Conservation (phyloP, 2,888 invertebrate genomes). For the Diarsia dahlii region DNA sequence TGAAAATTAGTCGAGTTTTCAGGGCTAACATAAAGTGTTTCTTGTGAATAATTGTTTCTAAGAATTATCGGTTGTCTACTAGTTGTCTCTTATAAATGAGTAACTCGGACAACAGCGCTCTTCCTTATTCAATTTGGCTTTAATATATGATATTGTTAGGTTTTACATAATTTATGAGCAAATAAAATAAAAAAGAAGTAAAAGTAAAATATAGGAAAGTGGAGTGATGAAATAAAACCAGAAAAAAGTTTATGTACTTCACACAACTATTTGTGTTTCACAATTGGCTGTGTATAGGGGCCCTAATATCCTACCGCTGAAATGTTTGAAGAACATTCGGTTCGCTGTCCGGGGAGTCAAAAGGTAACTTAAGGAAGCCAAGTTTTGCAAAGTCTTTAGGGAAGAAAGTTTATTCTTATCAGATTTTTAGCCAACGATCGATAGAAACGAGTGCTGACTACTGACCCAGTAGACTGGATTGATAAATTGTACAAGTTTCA, state of each 20-base stretch:
- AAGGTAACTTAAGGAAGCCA: constrained; percentile 14
- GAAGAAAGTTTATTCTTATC: constrained; percentile 29
- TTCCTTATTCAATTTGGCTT: too few species aligned
- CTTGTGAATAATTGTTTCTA: too few species aligned
- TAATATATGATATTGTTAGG: too few species aligned
- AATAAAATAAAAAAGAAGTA: not conserved
- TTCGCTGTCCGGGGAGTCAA: constrained; percentile 6
- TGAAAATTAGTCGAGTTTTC: too few species aligned
- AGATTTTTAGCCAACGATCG: constrained; percentile 1
- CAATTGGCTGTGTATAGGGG: not conserved
- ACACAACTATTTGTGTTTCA: not conserved
- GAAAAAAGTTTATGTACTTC: not conserved
- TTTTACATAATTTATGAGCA: too few species aligned
- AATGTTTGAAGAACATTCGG: constrained; percentile 47
- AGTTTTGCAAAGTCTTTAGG: constrained; percentile 15
- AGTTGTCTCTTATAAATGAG: too few species aligned
- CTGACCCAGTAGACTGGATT: constrained; percentile 24
- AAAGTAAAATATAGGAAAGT: not conserved
- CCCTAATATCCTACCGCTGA: constrained; percentile 43
- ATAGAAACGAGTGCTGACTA: constrained; percentile 20
- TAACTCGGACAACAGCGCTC: too few species aligned
- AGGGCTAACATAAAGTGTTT: too few species aligned
- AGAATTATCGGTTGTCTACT: too few species aligned
- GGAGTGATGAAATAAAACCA: not conserved
- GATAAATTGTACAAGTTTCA: constrained; percentile 30